Evolutionary conservation across 2,888 invertebrate species (phyloP).

Genomic region (Drosophila incognita): DNA sequence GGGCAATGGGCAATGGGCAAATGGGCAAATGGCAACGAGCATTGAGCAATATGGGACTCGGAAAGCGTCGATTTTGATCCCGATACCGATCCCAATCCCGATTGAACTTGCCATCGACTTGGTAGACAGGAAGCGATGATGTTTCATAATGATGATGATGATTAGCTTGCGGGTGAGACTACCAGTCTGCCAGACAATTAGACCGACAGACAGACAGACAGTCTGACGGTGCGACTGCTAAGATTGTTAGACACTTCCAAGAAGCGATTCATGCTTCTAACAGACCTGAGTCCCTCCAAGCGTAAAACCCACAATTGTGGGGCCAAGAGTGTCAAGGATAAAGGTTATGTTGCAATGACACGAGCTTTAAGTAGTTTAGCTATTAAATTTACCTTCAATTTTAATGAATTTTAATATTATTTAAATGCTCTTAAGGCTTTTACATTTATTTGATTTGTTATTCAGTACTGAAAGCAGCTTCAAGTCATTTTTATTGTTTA

Average conservation of each 20-base stretch:
- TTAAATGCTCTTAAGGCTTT: background rate
- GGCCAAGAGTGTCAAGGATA: slow-evolving; percentile 17
- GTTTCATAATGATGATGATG: slow-evolving; percentile 36
- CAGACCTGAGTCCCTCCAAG: slow-evolving; percentile 14
- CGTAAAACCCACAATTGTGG: slow-evolving; percentile 20
- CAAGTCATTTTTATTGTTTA: background rate
- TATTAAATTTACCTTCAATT: too few relatives aligned
- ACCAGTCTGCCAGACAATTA: slow-evolving; percentile 9
- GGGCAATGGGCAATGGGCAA: slow-evolving; percentile 23
- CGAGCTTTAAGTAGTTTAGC: background rate
- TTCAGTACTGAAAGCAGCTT: background rate
- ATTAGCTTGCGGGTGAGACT: slow-evolving; percentile 22
- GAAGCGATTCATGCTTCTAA: slow-evolving; percentile 46
- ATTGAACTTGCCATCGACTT: slow-evolving; percentile 39
- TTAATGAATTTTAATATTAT: background rate
- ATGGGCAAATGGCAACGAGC: slow-evolving; percentile 31
- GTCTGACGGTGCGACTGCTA: slow-evolving; percentile 6
- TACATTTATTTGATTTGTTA: background rate
- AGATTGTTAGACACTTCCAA: slow-evolving; percentile 45
- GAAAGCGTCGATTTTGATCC: slow-evolving; percentile 35
- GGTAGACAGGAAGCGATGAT: slow-evolving; percentile 63
- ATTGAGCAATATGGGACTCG: slow-evolving; percentile 50
- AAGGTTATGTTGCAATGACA: slow-evolving; percentile 33
- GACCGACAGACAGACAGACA: slow-evolving; percentile 4
- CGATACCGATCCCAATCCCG: slow-evolving; percentile 22